Percentiles rank a stretch among this genome's conserved stretches.
phyloP scores from a whole-genome alignment of 2,113 vertebrate genomes.

The Clinocottus analis region DNA sequence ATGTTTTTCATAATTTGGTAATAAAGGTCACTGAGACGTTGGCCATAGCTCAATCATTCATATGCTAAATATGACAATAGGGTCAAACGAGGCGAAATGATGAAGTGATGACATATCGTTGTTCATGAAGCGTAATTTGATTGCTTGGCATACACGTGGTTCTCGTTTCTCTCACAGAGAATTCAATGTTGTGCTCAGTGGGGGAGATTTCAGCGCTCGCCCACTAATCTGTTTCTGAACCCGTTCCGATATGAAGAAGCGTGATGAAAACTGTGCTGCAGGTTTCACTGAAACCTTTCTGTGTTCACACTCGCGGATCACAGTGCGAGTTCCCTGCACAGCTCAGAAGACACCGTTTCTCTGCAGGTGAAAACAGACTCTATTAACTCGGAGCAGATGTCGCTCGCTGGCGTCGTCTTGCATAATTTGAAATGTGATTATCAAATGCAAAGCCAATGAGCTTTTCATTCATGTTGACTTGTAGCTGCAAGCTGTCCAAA shows the following conservation, averaged over 20 bases:
- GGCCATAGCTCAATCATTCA: no score
- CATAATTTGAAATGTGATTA: not conserved
- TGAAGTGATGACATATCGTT: no score
- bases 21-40: no score
- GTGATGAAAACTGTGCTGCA: not conserved
- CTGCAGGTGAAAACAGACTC: not conserved
- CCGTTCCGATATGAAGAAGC: not conserved
- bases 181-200: not conserved
- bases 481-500: constrained; percentile 9
- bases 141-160: no score
- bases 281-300: not conserved
- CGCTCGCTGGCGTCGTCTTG: not conserved
- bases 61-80: no score
- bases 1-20: no score
- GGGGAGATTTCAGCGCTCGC: not conserved
- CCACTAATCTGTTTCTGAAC: not conserved
- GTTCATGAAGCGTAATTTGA: no score
- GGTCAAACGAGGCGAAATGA: no score
- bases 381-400: not conserved
- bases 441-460: constrained; percentile 18
- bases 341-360: not conserved
- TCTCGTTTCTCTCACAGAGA: not conserved
- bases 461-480: constrained; percentile 3
- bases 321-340: not conserved
- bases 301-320: not conserved